Percentiles rank a stretch among this genome's conserved stretches.
Conservation (phyloP, 2,113 vertebrate genomes). For the Eulacestoma nigropectus region DNA sequence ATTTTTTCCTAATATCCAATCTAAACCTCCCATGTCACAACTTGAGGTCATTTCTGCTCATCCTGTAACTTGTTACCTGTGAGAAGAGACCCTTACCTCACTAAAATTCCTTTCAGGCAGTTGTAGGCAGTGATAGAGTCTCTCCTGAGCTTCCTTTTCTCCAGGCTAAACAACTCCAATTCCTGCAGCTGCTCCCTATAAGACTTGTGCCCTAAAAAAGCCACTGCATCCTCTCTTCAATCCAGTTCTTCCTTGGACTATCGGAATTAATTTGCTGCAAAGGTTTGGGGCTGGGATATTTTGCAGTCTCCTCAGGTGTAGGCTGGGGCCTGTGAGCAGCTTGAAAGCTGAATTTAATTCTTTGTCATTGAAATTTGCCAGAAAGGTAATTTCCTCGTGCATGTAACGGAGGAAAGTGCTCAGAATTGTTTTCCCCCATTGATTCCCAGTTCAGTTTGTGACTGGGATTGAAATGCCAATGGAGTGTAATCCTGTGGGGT, state of each 20-base stretch:
- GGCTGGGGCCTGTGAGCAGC: background rate
- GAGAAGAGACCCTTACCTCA: background rate
- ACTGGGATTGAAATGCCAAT: background rate
- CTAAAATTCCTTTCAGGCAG: background rate
- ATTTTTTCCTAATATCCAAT: background rate
- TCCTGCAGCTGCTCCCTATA: background rate
- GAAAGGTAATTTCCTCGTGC: background rate
- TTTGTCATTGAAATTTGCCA: background rate
- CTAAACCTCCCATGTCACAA: background rate
- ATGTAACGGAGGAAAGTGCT: background rate
- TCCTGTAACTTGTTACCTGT: background rate
- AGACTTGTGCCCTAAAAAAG: background rate
- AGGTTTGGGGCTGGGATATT: background rate
- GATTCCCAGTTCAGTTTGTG: background rate
- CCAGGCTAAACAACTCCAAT: background rate
- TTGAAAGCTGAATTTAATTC: background rate
- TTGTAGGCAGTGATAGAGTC: background rate
- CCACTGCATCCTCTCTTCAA: background rate
- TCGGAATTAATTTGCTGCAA: background rate
- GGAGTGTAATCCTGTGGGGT: background rate
- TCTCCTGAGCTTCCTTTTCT: background rate
- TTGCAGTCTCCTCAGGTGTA: background rate
- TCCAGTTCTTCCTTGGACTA: background rate
- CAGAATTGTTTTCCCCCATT: background rate
- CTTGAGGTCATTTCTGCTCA: background rate